Base-by-base conservation (phyloP, 1,140 invertebrate species). In the Halictus rubicundus region DNA sequence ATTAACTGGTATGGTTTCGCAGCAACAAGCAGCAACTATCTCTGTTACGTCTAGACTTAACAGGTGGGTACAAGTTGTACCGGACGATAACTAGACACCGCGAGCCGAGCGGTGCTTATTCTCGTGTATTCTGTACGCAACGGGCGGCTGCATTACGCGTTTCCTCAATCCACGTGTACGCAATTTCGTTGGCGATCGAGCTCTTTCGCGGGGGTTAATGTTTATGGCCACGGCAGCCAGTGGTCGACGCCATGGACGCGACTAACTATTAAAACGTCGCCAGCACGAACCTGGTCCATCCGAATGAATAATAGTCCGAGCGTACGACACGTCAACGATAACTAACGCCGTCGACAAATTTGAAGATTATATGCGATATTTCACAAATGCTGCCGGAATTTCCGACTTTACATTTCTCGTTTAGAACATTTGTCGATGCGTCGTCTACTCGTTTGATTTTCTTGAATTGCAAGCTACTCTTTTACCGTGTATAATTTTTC, bases 291-390 rank as follows among this genome's bases (percentile, higher is more conserved):
- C 79, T 16, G 57, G 64, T 23, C 39, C 39, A 12, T 42, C 57
- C 84, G 32, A 72, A 83, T 79, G 76, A 87, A 87, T 88, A 85
- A 88, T 87, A 76, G 85, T 16, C 66, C 68, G 68, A 37, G 78
- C 84, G 73, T 77, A 81, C 77, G 78, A 25, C 72, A 59, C 72
- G 65, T 60, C 21, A 12, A 68, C 78, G 69, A 80, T 86, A 86
- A 72, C 76, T 88, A 80, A 77, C 39, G 49, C 57, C 70, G 54
- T 68, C 78, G 83, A 87, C 81, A 87, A 85, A 85, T 87, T 73
- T 78, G 32, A 68, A 78, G 78, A 81, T 81, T 81, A 81, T 81
- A 66, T 61, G 52, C 63, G 66, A 80, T 57, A 49, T 57, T 82
- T 64, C 69, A 25, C 57, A 23, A 61, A 66, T 37, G 23, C 3